Evolutionary conservation across 2,888 invertebrate species (phyloP), one percentile per base, ranked within the genome.

Genomic region (Disparrhopalites patrizii): DNA sequence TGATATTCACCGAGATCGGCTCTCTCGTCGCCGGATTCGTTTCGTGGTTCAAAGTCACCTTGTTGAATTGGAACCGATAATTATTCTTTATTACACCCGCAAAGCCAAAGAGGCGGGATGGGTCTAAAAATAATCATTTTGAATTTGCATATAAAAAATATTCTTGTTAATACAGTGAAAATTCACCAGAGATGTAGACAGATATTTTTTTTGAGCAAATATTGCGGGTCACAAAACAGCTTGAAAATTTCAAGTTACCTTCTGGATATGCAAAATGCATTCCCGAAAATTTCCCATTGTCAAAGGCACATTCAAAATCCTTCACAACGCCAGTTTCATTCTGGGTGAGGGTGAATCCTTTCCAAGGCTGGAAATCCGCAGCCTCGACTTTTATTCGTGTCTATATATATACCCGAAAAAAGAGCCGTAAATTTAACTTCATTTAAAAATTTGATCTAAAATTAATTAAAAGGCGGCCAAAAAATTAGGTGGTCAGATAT

Each of bases 1-100:
- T 55, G 1, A 62, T 62, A 23, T 55, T 62, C n/a, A 62, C 62
- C 15, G 62, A 55, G 4, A 62, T 55, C 7, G 62, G 62, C 7
- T 62, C 40, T 13, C 25, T 5, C 1, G 54, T 55, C 4, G 55
- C 20, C 15, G 13, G 7, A 20, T 54, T 38, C n/a, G 55, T 7
- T 36, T 62, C 62, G 20, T 52, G 38, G 20, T 62, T 62, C 23
- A 62, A 18, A 8, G 62, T 52, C 23, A 54, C 52, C 28, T 62
- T 52, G 20, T 33, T 52, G 8, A 23, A 7, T 54, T 43, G n/a
- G 43, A 54, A 36, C 54, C 61, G 30, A 61, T 51, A 1, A 13
- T 15, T 15, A 4, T 27, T 31, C 47, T 51, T 10, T 13, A 28
- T n/a, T 27, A 40, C 47, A 28, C 13, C n/a, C n/a, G 7, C 43